Conservation (phyloP, 30 jellyfish, hydroid and myxozoan species). For the Chrysaora quinquecirrha region DNA sequence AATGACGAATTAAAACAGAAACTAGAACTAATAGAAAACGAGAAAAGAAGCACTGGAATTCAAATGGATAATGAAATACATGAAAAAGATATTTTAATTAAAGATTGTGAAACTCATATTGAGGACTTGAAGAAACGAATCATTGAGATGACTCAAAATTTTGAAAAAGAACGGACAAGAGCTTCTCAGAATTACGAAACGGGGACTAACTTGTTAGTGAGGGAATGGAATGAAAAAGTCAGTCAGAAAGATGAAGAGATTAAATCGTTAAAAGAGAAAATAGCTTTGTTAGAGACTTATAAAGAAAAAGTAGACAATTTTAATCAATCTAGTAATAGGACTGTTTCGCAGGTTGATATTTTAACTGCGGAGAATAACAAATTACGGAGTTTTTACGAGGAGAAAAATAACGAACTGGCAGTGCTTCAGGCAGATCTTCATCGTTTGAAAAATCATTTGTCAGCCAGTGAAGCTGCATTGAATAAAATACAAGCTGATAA, state of each 20-base stretch:
- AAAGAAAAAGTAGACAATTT: conserved; percentile 10
- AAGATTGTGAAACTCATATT: conserved; percentile 34
- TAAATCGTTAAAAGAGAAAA: conserved; percentile 49
- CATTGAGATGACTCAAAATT: conserved; percentile 40
- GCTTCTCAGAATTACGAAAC: conserved; percentile 53
- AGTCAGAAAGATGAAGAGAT: conserved; percentile 57
- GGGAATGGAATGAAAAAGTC: conserved; percentile 63
- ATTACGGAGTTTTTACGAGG: conserved; percentile 40
- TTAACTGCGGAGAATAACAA: conserved; percentile 38
- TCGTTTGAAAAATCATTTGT: conserved; percentile 23
- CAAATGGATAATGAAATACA: conserved; percentile 36
- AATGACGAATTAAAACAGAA: conserved; percentile 50
- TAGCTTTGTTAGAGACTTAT: conserved; percentile 34
- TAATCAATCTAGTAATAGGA: background rate
- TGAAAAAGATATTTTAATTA: conserved; percentile 29
- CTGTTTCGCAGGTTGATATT: conserved; percentile 7
- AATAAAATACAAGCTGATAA: conserved; percentile 70
- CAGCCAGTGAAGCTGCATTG: conserved; percentile 83
- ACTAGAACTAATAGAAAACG: conserved; percentile 43
- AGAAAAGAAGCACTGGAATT: conserved; percentile 38
- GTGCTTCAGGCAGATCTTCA: conserved; percentile 37
- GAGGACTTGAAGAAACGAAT: conserved; percentile 54
- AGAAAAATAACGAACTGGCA: conserved; percentile 47
- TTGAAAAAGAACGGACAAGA: conserved; percentile 57
- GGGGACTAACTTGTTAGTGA: conserved; percentile 27